Conservation (phyloP, 92 coral and sea anemone genomes). For the Scolanthus callimorphus region DNA sequence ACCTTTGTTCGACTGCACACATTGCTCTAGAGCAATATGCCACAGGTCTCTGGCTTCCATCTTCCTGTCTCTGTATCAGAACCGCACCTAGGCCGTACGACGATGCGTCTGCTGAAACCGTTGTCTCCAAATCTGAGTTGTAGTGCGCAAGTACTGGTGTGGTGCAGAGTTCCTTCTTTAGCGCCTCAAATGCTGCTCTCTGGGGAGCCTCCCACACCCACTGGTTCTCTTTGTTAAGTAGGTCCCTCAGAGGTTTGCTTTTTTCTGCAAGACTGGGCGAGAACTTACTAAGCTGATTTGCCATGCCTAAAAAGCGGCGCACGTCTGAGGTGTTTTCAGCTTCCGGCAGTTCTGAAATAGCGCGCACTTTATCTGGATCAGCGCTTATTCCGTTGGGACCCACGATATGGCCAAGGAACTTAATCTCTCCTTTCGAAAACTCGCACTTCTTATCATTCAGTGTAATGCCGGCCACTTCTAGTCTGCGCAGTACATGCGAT, state of each 20-base stretch:
- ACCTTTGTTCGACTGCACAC: conserved; percentile 28
- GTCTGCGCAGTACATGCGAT: not conserved
- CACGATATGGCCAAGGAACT: conserved; percentile 17
- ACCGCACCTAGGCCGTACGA: conserved; percentile 39
- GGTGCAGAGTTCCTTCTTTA: too few relatives aligned
- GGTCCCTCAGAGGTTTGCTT: not conserved
- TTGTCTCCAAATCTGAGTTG: conserved; percentile 8
- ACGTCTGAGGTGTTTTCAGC: not conserved
- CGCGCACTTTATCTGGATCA: not conserved
- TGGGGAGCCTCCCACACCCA: not conserved
- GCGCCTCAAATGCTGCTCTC: too few relatives aligned
- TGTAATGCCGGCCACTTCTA: conserved; percentile 11
- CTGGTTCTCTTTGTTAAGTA: not conserved
- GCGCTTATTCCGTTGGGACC: not conserved
- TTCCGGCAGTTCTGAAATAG: not conserved
- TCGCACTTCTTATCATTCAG: conserved; percentile 18
- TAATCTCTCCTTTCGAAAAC: conserved; percentile 1
- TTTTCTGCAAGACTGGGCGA: not conserved
- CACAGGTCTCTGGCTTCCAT: conserved; percentile 27
- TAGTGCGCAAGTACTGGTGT: too few relatives aligned
- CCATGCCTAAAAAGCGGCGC: not conserved
- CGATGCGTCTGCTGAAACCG: conserved; percentile 27
- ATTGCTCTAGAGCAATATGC: conserved; percentile 34
- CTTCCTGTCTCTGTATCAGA: conserved; percentile 25
- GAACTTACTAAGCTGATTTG: conserved; percentile 2